phyloP scores from a whole-genome alignment of 2,888 invertebrate genomes.

The Ormyrus rosae region DNA sequence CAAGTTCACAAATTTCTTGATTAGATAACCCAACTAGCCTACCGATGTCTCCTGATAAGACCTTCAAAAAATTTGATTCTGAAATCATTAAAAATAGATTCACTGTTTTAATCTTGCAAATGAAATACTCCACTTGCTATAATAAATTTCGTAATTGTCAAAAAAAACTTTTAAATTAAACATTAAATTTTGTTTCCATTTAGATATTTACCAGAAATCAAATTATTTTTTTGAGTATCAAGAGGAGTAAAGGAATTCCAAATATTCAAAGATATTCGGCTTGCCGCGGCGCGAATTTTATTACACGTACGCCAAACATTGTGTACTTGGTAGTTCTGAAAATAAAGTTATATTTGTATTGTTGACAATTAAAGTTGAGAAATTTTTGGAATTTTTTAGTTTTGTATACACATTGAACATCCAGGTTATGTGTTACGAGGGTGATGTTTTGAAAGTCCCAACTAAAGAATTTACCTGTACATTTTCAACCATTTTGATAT shows the following conservation, averaged over 20 bases:
- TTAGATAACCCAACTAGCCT: constrained; percentile 83
- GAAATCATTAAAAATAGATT: no score
- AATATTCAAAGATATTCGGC: constrained; percentile 84
- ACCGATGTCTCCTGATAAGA: constrained; percentile 83
- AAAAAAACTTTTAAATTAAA: no score
- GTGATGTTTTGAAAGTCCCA: neutral
- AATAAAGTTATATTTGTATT: constrained; percentile 20
- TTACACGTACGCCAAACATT: constrained; percentile 89
- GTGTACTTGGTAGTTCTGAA: constrained; percentile 76
- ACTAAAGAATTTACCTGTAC: constrained; percentile 7
- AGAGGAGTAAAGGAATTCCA: constrained; percentile 83
- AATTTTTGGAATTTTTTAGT: no score
- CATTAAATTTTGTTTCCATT: no score
- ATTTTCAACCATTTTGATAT: constrained; percentile 17
- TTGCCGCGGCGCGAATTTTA: constrained; percentile 86
- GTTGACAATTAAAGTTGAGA: neutral
- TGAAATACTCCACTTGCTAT: no score
- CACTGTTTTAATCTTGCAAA: no score
- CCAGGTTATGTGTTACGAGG: no score
- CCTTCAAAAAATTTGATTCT: constrained; percentile 86
- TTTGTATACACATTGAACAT: no score
- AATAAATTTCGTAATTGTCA: no score
- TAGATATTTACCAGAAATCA: constrained; percentile 80
- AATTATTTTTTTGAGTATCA: constrained; percentile 82
- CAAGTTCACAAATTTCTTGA: constrained; percentile 84